Evolutionary conservation across 2,888 invertebrate species (phyloP), one percentile per base, ranked within the genome.

Genomic region (Altica lythri): DNA sequence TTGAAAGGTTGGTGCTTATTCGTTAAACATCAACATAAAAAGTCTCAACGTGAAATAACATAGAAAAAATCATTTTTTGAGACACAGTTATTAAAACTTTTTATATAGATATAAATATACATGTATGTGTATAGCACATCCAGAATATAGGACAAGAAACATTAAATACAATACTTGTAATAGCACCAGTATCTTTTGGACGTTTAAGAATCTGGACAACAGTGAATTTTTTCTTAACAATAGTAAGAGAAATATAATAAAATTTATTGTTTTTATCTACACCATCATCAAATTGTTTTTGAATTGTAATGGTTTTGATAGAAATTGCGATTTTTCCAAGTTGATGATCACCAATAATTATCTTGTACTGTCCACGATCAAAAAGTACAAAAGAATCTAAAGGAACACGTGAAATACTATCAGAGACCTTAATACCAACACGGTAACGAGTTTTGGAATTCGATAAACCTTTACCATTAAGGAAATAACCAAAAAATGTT

Each of bases 331-430:
- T 99, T 86, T 99, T 99, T 78, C 89, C 98, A 72, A 97, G 98
- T 83, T 99, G 98, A 82, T 98, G 91, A 84, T 99, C 98, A 74
- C 98, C 98, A 80, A 99, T 99, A 84, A 99, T 99, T 86, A 99
- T 83, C 80, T 99, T 98, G 85, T 98, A 92, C 83, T 99, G 98
- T 63, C 98, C 98, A 85, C 98, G 90, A 73, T 98, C 98, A 76
- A 99, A 98, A 66, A 98, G 98, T 74, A 99, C 97, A 63, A 98
- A 82, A 8, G 95, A 97, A 81, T 99, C 98, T 53, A 99, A 98
- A 79, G 97, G 96, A 67, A 92, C 89, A 82, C 98, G 92, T 60
- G 98, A 98, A 78, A 99, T 99, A 82, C 99, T 99, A 80, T 98
- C 97, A 67, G 89, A 95, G 67, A 89, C 97, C 81, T 89, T 90